phyloP scores from a whole-genome alignment of 2,113 vertebrate species.

The Clarias macrocephalus region DNA sequence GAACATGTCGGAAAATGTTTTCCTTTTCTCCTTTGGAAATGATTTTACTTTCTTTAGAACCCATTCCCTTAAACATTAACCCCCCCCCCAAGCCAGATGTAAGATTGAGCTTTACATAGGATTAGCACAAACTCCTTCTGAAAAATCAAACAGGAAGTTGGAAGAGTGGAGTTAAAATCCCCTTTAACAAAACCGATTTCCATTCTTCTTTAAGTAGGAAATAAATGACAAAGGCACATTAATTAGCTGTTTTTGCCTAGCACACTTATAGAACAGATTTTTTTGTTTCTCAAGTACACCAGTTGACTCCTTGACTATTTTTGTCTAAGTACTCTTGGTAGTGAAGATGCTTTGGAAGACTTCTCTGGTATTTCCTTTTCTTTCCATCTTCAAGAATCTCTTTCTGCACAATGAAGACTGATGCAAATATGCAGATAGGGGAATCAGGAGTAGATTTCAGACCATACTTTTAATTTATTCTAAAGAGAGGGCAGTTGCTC shows the following conservation, averaged over 20 bases:
- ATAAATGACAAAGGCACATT: slow-evolving; percentile 20
- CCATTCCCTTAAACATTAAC: background rate
- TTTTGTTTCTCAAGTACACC: slow-evolving; percentile 41
- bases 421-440: slow-evolving; percentile 17
- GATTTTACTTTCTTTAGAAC: background rate
- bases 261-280: slow-evolving; percentile 30
- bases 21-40: background rate
- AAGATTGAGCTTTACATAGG: background rate
- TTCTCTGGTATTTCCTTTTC: slow-evolving; percentile 57
- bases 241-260: slow-evolving; percentile 22
- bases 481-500: slow-evolving; percentile 53
- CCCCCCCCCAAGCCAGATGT: background rate
- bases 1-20: slow-evolving; percentile 47
- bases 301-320: slow-evolving; percentile 51
- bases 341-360: slow-evolving; percentile 50
- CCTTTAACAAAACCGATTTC: background rate
- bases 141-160: slow-evolving; percentile 17
- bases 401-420: background rate
- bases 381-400: slow-evolving; percentile 56
- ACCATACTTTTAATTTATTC: slow-evolving; percentile 58
- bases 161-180: background rate
- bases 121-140: slow-evolving; percentile 13
- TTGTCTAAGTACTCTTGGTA: slow-evolving; percentile 59
- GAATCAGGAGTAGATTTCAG: slow-evolving; percentile 54
- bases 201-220: slow-evolving; percentile 29